These are phyloP conservation scores for Patella ulyssiponensis DNA, from an alignment of 2,888 invertebrate species.

Conservation along the genomic window DNA sequence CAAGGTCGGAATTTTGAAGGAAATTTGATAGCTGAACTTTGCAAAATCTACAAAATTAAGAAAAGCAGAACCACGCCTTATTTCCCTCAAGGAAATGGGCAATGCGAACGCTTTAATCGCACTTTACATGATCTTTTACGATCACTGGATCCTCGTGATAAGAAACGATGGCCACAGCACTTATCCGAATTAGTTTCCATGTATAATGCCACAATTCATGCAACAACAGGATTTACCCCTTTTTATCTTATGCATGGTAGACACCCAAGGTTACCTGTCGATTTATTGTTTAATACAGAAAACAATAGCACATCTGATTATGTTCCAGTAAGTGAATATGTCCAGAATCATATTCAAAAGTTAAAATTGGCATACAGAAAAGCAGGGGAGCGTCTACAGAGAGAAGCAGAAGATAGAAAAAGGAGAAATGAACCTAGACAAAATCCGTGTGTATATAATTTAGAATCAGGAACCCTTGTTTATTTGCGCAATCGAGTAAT, in stretches of 20 bases:
- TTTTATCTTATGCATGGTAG: constrained; percentile 29
- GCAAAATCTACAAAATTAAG: constrained; percentile 28
- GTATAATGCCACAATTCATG: constrained; percentile 27
- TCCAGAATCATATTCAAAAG: neutral
- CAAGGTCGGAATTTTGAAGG: constrained; percentile 25
- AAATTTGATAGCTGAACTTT: constrained; percentile 27
- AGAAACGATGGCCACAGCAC: constrained; percentile 26
- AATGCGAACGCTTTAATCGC: constrained; percentile 29
- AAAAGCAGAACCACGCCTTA: constrained; percentile 30
- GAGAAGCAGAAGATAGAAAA: neutral
- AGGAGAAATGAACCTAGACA: neutral
- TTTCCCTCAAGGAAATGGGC: constrained; percentile 25
- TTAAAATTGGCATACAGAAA: constrained; percentile 1
- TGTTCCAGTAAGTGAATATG: neutral
- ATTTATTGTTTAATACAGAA: constrained; percentile 17
- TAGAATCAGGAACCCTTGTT: neutral
- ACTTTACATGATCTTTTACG: constrained; percentile 28
- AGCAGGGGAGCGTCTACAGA: neutral
- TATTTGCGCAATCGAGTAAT: neutral
- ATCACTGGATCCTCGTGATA: constrained; percentile 15
- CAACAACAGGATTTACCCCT: constrained; percentile 23
- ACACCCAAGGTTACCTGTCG: constrained; percentile 29
- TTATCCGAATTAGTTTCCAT: constrained; percentile 18
- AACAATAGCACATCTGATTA: neutral
- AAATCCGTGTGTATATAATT: neutral